Base-by-base conservation (phyloP, 2,797 vertebrate species). In the Fringilla coelebs region DNA sequence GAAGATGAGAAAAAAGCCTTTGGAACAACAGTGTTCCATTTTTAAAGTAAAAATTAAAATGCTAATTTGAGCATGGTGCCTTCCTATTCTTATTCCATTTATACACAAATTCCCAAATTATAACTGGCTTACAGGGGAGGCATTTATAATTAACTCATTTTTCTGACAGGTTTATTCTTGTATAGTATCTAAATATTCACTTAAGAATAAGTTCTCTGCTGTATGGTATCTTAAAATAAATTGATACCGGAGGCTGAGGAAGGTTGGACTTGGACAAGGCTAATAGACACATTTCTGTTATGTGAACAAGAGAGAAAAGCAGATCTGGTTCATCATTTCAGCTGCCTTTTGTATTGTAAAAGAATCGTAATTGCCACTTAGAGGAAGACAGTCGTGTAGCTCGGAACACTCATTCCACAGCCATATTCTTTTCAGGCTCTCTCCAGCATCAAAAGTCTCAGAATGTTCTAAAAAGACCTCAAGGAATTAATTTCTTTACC, bases 141-240 rank as follows among this genome's bases (percentile, higher is more conserved):
- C 75, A 95, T 90, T 77, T 82, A 86, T 91, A 96, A 96, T 93
- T 89, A 94, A 73, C 46, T 95, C 65, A 58, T 74, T 88, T 95
- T 94, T 68, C 45, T 95, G 94, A 89, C 60, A 93, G 68, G 24
- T 82, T 96, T 90, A 95, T 95, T 95, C 57, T 85, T 88, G 63
- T 55, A 41, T 31, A 75, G 54, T 79, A 93, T 41, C 75, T 92
- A 96, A 97, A 91, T 93, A 92, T 61, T 89, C 88, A 94, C 41
- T 90, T 75, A 73, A 82, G 67, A 54, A 49, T 67, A 74, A 79
- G 58, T 73, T 92, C 25, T 91, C 61, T 71, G 67, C 21, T 85
- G 13, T 68, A 77, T 40, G 76, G 63, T 87, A 67, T 52, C 43
- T 62, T 72, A 25, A 94, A 68, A 31, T 51, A 93, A 75, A 93